These are phyloP conservation scores for Heliocidaris tuberculata DNA, from an alignment of 35 echinoderm and acorn worm species.

Conservation along the genomic window DNA sequence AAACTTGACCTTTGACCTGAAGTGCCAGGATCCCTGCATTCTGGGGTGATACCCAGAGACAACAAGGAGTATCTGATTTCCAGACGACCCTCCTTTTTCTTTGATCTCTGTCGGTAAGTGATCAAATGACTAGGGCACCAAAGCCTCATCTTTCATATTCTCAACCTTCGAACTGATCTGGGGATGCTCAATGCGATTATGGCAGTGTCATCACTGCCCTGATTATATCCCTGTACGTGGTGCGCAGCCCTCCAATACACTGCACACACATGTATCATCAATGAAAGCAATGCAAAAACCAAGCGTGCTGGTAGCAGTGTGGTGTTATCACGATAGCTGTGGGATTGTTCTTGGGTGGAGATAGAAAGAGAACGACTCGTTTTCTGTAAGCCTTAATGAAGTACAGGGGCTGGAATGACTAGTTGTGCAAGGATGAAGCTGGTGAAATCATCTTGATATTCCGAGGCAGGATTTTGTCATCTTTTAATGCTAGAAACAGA, in stretches of 20 bases:
- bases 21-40: neutral
- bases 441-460: neutral
- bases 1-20: neutral
- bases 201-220: neutral
- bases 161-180: neutral
- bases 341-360: neutral
- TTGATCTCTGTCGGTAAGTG: neutral
- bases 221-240: neutral
- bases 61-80: neutral
- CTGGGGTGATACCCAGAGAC: neutral
- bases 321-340: neutral
- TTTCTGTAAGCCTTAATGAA: neutral
- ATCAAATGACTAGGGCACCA: neutral
- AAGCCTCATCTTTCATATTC: conserved; percentile 17
- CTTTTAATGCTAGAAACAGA: neutral
- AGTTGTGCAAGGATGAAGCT: neutral
- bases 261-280: neutral
- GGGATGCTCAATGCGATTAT: neutral
- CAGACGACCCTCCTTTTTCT: conserved; percentile 7
- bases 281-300: neutral
- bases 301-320: neutral
- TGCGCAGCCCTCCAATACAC: neutral
- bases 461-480: neutral
- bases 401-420: neutral
- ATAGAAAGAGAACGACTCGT: neutral